Evolutionary conservation across 2,797 vertebrate species (phyloP), one percentile per base, ranked within the genome.

Genomic region (Melopsittacus undulatus): DNA sequence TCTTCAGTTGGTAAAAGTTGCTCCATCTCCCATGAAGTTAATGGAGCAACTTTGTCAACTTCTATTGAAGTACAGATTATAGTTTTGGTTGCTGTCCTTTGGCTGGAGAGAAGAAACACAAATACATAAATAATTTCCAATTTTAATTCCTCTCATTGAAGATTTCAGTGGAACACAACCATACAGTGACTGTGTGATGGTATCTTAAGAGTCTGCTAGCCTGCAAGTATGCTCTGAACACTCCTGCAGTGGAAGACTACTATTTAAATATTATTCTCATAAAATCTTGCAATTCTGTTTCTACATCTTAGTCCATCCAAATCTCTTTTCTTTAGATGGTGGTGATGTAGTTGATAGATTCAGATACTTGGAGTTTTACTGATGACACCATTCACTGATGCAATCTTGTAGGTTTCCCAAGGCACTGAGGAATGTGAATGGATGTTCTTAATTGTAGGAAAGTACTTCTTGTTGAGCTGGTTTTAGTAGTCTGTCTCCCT

Each of bases 391-490:
- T 59, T n/a, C 20, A 23, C 7, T 68, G 49, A 24, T 1, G 0
- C 10, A 86, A 36, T n/a, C 14, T 40, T 87, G 30, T 11, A 46
- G 4, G 3, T 74, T 70, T 87, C 9, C 13, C 26, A 70, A 42
- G 40, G 14, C 0, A 0, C 0, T 52, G 7, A 3, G 19, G 9
- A 3, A 51, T 29, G 43, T 62, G 13, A 83, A 29, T 24, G 22
- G 30, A 42, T 52, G 13, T 48, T 80, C 32, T 30, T 40, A 7
- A 38, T 66, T 46, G 19, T 10, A 1, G 24, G 14, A 56, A 89
- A 83, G 26, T n/a, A 42, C 3, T 77, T 76, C 24, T 74, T 56
- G 11, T 45, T 67, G 23, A 83, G 6, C 11, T 86, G 7, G 14
- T 79, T 89, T 84, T 17, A 76, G 18, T 27, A 38, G 10, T 63